Base-by-base conservation (phyloP, 1,140 invertebrate species). In the Saccostrea echinata region DNA sequence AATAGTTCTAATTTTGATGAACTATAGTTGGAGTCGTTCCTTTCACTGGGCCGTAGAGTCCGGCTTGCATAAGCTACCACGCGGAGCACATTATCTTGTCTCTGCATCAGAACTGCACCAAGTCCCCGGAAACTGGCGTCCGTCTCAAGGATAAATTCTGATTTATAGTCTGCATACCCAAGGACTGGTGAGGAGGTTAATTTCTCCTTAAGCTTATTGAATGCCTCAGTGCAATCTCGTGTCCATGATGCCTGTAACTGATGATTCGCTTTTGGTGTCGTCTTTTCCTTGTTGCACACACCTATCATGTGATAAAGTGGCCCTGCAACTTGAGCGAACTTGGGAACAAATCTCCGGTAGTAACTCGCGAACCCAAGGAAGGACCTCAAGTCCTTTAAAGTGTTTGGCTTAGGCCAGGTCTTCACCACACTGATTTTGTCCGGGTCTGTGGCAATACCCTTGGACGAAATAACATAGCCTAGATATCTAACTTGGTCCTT, bases 41-140 rank as follows among this genome's bases (percentile, higher is more conserved):
- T 85, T 53, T 90, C 90, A 24, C 27, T 43, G 12, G 84, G 86
- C 51, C 71, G 33, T 30, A 88, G 53, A 3, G 24, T 61, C 4
- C 86, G 51, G 12, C 84, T 88, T 0, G 71, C 86, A 51, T 61
- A 86, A 18, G 86, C 76, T 2, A 86, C 82, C 0, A 86, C 80
- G 16, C 85, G 85, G 4, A 52, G 12, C 8, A n/a, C 11, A 33
- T 43, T 43, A 33, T 33, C 80, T 43, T 81, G 80, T 43, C 85
- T 57, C 89, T 87, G 89, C 76, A 64, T 88, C 43, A 90, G 80
- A 6, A 92, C 93, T 21, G 91, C 92, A 24, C 93, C 93, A 16
- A 93, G 30, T 18, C 90, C 92, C 11, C 52, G n/a, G 33, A 89
- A 64, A 84, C 90, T 89, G 53, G 88, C 90, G 88, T 93, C 90